These are phyloP conservation scores for Eugnorisma glareosa DNA, from an alignment of 2,888 invertebrate species.

Conservation along the genomic window DNA sequence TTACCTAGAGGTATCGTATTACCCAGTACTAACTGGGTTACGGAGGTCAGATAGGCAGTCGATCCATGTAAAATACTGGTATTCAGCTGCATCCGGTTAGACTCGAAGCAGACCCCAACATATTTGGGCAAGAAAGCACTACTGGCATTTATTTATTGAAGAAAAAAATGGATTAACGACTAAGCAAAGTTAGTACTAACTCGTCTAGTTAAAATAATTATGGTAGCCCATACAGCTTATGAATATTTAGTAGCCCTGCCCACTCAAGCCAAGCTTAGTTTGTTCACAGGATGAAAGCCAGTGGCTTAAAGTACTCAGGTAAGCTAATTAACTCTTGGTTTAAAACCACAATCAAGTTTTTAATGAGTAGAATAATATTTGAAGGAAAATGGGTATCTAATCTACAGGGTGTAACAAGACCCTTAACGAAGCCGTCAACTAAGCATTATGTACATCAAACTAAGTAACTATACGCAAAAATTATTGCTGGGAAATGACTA, in stretches of 20 bases:
- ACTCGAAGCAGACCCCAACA: neutral
- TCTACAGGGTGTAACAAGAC: too few relatives aligned
- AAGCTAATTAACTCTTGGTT: slow-evolving; percentile 55
- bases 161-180: neutral
- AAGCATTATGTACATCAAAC: too few relatives aligned
- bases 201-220: slow-evolving; percentile 44
- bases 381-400: neutral
- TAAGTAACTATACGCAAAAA: too few relatives aligned
- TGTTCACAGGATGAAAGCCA: slow-evolving; percentile 43
- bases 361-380: slow-evolving; percentile 31
- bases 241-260: slow-evolving; percentile 36
- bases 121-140: neutral
- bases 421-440: too few relatives aligned
- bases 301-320: slow-evolving; percentile 39
- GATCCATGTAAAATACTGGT: neutral
- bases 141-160: neutral
- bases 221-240: slow-evolving; percentile 39
- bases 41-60: too few relatives aligned
- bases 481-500: too few relatives aligned
- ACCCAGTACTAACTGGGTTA: too few relatives aligned
- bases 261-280: slow-evolving; percentile 41
- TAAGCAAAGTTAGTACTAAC: neutral
- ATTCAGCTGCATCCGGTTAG: neutral
- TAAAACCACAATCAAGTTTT: slow-evolving; percentile 38
- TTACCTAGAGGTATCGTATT: too few relatives aligned